Evolutionary conservation across 2,888 invertebrate species (phyloP), one percentile per base, ranked within the genome.

Genomic region (Cyaniris semiargus): DNA sequence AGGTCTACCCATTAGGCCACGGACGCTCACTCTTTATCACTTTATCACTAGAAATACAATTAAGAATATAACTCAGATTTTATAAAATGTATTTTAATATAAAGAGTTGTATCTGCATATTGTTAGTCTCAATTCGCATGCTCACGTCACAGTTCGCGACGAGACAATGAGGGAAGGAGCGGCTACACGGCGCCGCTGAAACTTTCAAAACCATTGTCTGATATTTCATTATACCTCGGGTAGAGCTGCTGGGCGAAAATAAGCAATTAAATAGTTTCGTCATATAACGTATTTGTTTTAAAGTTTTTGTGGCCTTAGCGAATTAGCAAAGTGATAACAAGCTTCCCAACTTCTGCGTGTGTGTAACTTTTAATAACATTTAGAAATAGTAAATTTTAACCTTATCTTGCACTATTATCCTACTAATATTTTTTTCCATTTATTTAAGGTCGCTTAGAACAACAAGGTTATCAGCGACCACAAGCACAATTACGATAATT

Each of bases 51-150:
- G 10, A 58, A 6, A 58, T 21, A 21, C 8, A 58, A 58, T 58
- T 56, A 0, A 18, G 21, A 58, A 58, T 58, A 58, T 23, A 60
- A 23, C 23, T 13, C 23, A 60, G 23, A 13, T 23, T 1, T 27
- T 15, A 13, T 60, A 66, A 27, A 66, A 31, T 66, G 66, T 27
- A 66, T 66, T 66, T 66, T 66, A 31, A 31, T 31, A 66, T 66
- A 6, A 18, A 31, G 31, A 66, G 27, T 66, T 31, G 66, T 66
- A 31, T 31, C 66, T 66, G 18, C 27, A 66, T 31, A 66, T 27
- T 66, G 27, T 71, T n/a, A 81, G 81, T 82, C 80, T 78, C 82
- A 84, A 84, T 85, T 84, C 85, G 83, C 84, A 81, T 82, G 81
- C 83, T 83, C 81, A 78, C 80, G 82, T 82, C 81, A 81, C 82